A percentile compares a stretch with the other conserved stretches of the same genome.
Evolutionary conservation across 2,113 vertebrate genomes (phyloP).

Genomic region (Zosterops pallidus): DNA sequence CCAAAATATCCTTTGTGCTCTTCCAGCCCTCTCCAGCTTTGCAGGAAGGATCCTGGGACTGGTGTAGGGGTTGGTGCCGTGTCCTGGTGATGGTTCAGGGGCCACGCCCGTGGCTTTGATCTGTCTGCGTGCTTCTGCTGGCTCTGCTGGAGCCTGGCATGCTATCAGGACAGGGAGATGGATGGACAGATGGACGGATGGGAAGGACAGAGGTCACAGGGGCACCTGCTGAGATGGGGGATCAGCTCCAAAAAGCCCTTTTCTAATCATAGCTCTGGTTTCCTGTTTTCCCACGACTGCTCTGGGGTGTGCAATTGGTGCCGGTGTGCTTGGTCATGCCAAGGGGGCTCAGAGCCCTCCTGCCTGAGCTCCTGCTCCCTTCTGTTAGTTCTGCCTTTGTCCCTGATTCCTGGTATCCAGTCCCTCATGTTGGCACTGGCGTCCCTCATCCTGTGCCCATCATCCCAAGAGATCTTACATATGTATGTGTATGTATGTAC

Average conservation of each 20-base stretch:
- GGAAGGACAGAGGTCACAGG: neutral
- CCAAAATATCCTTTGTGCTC: neutral
- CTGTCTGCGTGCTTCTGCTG: neutral
- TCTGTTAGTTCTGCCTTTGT: neutral
- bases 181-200: neutral
- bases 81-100: rapidly evolving
- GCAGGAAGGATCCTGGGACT: neutral
- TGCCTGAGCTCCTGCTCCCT: neutral
- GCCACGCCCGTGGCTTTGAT: rapidly evolving
- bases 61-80: neutral
- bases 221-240: conserved; percentile 21
- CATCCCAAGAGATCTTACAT: neutral
- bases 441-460: neutral
- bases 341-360: neutral
- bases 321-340: rapidly evolving
- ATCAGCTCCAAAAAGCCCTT: conserved; percentile 33
- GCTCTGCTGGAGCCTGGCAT: rapidly evolving
- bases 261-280: neutral
- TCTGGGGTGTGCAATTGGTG: rapidly evolving
- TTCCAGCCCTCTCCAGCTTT: neutral
- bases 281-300: conserved; percentile 47
- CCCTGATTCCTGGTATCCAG: rapidly evolving
- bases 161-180: neutral
- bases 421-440: rapidly evolving
- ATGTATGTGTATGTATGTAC: neutral